Evolutionary conservation across 2,888 invertebrate genomes (phyloP).

Genomic region (Sesamia inferens): DNA sequence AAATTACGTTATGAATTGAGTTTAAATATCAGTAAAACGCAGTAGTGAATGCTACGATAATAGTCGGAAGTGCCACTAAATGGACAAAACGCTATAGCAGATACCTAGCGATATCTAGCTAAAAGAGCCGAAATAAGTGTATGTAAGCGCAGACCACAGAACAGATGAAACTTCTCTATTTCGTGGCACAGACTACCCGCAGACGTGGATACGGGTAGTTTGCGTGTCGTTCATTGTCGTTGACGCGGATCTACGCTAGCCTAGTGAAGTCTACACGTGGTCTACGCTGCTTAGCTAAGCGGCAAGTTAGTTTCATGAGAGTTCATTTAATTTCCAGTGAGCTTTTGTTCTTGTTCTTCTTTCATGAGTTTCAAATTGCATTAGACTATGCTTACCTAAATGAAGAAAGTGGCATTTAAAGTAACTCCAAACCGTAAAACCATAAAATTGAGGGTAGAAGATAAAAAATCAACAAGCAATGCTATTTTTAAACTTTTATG

Average conservation of each 20-base stretch:
- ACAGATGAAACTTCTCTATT: too few relatives aligned
- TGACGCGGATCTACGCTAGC: neutral
- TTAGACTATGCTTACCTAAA: neutral
- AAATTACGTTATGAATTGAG: neutral
- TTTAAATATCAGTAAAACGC: neutral
- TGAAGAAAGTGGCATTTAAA: neutral
- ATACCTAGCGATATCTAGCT: too few relatives aligned
- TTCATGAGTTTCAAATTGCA: neutral
- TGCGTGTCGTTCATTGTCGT: neutral
- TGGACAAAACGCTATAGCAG: neutral
- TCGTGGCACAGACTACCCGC: too few relatives aligned
- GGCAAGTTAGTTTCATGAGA: neutral
- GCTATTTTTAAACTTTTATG: conserved; percentile 1
- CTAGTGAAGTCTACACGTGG: neutral
- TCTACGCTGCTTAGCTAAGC: neutral
- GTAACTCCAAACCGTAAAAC: neutral
- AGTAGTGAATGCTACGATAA: neutral
- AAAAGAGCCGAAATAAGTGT: neutral
- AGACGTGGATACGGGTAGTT: neutral
- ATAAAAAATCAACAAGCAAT: neutral
- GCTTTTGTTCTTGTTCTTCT: neutral
- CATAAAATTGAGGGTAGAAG: neutral
- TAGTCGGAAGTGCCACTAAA: neutral
- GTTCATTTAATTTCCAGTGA: neutral
- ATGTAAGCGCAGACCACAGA: too few relatives aligned